Conservation (phyloP, 2,797 vertebrate genomes). For the Acipenser oxyrinchus region DNA sequence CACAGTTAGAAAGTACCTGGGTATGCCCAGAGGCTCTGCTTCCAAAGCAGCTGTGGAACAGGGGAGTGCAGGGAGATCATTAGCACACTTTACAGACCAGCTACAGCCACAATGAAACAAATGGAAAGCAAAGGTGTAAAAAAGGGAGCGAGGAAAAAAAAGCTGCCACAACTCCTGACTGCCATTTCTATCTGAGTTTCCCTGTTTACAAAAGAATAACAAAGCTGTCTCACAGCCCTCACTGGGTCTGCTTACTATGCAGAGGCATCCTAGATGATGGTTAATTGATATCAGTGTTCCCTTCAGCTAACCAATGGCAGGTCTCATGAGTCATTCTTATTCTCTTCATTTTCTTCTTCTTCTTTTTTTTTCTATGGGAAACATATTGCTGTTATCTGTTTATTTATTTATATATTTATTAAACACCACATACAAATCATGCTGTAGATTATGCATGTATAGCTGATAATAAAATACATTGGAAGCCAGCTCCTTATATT, state of each 20-base stretch:
- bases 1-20: conserved; percentile 55
- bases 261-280: conserved; percentile 66
- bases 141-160: conserved; percentile 47
- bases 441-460: too few relatives aligned
- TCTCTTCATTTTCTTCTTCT: too few relatives aligned
- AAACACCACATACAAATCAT: too few relatives aligned
- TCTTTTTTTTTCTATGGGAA: too few relatives aligned
- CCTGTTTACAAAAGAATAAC: conserved; percentile 74
- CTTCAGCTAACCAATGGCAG: too few relatives aligned
- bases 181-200: conserved; percentile 77
- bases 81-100: conserved; percentile 71
- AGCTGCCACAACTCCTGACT: conserved; percentile 70
- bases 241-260: conserved; percentile 71
- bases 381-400: too few relatives aligned
- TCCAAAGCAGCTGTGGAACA: conserved; percentile 70
- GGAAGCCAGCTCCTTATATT: too few relatives aligned
- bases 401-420: too few relatives aligned
- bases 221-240: conserved; percentile 65
- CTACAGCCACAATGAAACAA: conserved; percentile 84
- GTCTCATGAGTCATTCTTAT: too few relatives aligned
- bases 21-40: conserved; percentile 84
- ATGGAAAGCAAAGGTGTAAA: conserved; percentile 80
- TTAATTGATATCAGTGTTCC: too few relatives aligned
- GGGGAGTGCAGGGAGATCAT: conserved; percentile 83
- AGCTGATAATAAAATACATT: too few relatives aligned